Evolutionary conservation across 1,140 invertebrate genomes (phyloP), one percentile per base, ranked within the genome.

Genomic region (Onthophagus taurus): DNA sequence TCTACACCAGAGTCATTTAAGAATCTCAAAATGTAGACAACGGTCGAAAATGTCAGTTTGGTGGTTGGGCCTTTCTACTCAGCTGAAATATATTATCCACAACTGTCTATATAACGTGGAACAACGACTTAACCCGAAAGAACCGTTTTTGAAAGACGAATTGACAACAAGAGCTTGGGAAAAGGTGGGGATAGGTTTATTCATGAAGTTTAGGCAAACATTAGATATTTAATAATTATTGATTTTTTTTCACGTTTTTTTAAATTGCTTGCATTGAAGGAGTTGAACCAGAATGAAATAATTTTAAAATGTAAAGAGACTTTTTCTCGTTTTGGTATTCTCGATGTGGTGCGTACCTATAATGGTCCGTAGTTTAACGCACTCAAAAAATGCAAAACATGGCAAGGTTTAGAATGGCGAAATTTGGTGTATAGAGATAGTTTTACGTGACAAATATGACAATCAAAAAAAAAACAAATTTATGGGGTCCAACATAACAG

Each of bases 201-300:
- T 54, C 34, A 52, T n/a, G n/a, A n/a, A 51, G 42, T 46, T 6
- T 20, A 24, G 38, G 4, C 35, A 52, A 14, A 43, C 36, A 24
- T 55, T n/a, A n/a, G 49, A 47, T 55, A 55, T 20, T 11, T 54
- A 18, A 50, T 57, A 29, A 41, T 54, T 8, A 42, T 42, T 7
- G n/a, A n/a, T 36, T 57, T 55, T 48, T 59, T 53, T 35, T 57
- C 55, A 44, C 52, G 48, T 49, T 54, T 18, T 24, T 44, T 41
- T 34, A 30, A 43, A 16, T 31, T 42, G 4, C 4, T 42, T 30
- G 5, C 6, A 8, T 30, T 42, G 17, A 11, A 24, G 9, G 21
- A 43, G 13, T 34, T 43, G 21, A 19, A 26, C 8, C 12, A 18
- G 12, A 4, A 19, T 33, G 4, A 17, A 13, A 19, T 43, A 7